Conservation (phyloP, 2,797 vertebrate genomes). For the Nyctalus aviator region DNA sequence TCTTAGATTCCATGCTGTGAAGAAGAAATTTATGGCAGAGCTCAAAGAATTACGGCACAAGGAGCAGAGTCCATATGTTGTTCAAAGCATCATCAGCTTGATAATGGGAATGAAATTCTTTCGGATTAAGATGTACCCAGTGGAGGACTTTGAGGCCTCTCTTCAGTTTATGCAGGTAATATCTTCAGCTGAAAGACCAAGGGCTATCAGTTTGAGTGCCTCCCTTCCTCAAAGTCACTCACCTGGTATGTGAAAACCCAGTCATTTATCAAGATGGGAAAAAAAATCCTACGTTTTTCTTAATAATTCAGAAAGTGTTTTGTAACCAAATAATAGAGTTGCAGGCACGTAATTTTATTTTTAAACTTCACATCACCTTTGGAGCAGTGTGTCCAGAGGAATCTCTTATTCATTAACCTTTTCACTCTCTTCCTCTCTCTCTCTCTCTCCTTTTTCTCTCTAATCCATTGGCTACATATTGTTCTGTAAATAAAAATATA, state of each 20-base stretch:
- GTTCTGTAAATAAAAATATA: conserved; percentile 31
- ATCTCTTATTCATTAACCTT: neutral
- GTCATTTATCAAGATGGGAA: neutral
- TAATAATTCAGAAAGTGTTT: neutral
- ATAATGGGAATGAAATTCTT: conserved; percentile 99
- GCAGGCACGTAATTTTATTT: conserved; percentile 1
- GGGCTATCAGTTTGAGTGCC: no score
- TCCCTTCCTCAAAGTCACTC: neutral
- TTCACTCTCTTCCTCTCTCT: neutral
- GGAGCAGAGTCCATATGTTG: conserved; percentile 96
- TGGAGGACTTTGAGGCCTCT: conserved; percentile 99
- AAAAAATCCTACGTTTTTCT: neutral
- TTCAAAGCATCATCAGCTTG: conserved; percentile 98
- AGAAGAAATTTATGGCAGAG: conserved; percentile 99
- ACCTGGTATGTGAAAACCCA: neutral
- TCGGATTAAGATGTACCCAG: conserved; percentile 99
- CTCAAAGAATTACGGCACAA: conserved; percentile 98
- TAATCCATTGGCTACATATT: neutral
- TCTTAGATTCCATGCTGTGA: conserved; percentile 96
- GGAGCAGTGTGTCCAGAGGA: neutral
- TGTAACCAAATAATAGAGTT: neutral
- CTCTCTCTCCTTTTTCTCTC: neutral
- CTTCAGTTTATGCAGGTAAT: conserved; percentile 99
- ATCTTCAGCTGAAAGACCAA: neutral
- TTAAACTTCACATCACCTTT: neutral